Evolutionary conservation across 2,888 invertebrate species (phyloP).

Genomic region (Diaphora mendica): DNA sequence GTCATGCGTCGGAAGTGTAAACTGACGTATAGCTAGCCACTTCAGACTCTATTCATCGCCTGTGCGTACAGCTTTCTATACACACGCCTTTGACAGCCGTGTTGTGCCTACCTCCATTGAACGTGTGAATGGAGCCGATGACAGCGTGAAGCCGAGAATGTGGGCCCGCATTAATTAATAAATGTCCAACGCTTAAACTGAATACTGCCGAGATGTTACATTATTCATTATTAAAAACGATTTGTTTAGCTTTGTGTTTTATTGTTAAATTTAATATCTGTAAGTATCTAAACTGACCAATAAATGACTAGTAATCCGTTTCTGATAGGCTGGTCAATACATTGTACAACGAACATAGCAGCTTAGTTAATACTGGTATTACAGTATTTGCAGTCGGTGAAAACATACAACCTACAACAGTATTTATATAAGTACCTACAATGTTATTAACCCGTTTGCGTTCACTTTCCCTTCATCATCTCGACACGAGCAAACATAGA

Average conservation of each 20-base stretch:
- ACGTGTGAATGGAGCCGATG: constrained; percentile 78
- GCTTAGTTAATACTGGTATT: no score
- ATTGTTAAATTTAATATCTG: neutral
- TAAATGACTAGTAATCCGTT: neutral
- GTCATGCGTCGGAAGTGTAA: constrained; percentile 71
- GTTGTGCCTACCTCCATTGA: constrained; percentile 73
- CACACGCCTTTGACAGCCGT: constrained; percentile 73
- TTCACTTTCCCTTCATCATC: constrained; percentile 19
- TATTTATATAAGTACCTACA: neutral
- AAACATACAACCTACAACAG: neutral
- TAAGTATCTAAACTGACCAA: neutral
- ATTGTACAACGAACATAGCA: no score
- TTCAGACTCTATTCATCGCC: constrained; percentile 81
- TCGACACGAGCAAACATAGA: constrained; percentile 26
- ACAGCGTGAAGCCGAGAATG: constrained; percentile 66
- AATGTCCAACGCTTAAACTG: constrained; percentile 60
- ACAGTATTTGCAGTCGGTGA: neutral
- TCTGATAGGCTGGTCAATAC: no score
- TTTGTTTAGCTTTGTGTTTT: constrained; percentile 13
- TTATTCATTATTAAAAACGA: constrained; percentile 49
- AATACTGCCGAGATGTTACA: constrained; percentile 63
- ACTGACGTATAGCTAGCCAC: constrained; percentile 64
- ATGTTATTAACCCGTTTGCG: constrained; percentile 12
- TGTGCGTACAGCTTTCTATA: constrained; percentile 65
- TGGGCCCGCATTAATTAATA: constrained; percentile 81